Base-by-base conservation (phyloP, 2,888 invertebrate genomes). In the Scaeva pyrastri region DNA sequence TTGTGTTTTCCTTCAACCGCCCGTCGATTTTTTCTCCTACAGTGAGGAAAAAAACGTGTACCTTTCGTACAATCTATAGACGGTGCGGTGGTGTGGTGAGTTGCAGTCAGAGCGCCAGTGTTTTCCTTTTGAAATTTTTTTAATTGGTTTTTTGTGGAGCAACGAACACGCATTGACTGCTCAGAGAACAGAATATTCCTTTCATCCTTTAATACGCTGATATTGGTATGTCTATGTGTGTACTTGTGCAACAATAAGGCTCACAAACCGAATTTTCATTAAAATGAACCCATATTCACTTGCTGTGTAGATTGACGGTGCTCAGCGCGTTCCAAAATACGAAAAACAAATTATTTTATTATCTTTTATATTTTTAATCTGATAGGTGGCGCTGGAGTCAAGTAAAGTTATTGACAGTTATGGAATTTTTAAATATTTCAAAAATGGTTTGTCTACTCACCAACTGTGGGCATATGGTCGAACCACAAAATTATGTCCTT, bases 1-100 rank as follows among this genome's bases (percentile, higher is more conserved):
- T n/a, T n/a, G n/a, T n/a, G n/a, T n/a, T n/a, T 72, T n/a, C 7
- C n/a, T 58, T 16, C 19, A 12, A 2, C 43, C 43, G 16, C 48
- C 55, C 41, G 23, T 11, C 4, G 52, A 2, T 19, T 71, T 56
- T 55, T 43, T 43, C 16, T 2, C 6, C 8, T 16, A 10, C 14
- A 58, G 39, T 8, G 10, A 16, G 19, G 50, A 41, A 68, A 23
- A n/a, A 62, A 39, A 3, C 21, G 14, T 10, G 45, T 8, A 3
- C 31, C 31, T 31, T 7, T 31, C 31, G 5, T n/a, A 11, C 14
- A 31, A 16, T 8, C 14, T 6, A 43, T 6, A n/a, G 36, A 60
- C 55, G 41, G 55, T 85, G 85, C 68, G 76, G 84, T 55, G 41
- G 55, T 85, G 85, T 68, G 76, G 84, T 55, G 55, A 50, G 50